Evolutionary conservation across 2,797 vertebrate species (phyloP).

Genomic region (Muscicapa comitata): DNA sequence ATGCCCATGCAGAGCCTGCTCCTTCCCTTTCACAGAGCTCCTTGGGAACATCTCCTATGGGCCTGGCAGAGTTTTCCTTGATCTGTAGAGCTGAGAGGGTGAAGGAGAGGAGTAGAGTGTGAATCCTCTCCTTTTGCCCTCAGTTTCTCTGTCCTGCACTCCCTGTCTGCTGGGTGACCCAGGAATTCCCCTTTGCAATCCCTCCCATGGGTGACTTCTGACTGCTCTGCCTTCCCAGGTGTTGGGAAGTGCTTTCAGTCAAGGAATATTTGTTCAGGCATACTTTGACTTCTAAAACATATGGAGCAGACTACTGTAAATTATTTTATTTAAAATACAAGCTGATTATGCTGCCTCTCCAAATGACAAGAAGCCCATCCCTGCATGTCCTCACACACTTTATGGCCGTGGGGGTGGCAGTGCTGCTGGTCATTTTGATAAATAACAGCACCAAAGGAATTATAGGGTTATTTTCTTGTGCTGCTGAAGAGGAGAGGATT

Average conservation of each 20-base stretch:
- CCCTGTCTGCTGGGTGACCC: neutral
- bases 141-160: neutral
- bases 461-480: constrained; percentile 47
- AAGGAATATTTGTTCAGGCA: neutral
- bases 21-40: neutral
- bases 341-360: neutral
- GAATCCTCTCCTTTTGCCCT: neutral
- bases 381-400: neutral
- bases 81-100: neutral
- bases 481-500: constrained; percentile 45
- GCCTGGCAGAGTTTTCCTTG: neutral
- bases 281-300: neutral
- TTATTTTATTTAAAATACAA: neutral
- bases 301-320: neutral
- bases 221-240: neutral
- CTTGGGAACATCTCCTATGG: rapidly evolving
- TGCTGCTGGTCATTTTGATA: constrained; percentile 41
- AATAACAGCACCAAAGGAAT: constrained; percentile 25
- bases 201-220: neutral
- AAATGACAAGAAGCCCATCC: neutral
- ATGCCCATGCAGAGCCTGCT: neutral
- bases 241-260: neutral
- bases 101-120: neutral
- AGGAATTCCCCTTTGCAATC: neutral
- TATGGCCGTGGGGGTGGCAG: neutral